Evolutionary conservation across 2,888 invertebrate genomes (phyloP).

Genomic region (Clunio marinus): DNA sequence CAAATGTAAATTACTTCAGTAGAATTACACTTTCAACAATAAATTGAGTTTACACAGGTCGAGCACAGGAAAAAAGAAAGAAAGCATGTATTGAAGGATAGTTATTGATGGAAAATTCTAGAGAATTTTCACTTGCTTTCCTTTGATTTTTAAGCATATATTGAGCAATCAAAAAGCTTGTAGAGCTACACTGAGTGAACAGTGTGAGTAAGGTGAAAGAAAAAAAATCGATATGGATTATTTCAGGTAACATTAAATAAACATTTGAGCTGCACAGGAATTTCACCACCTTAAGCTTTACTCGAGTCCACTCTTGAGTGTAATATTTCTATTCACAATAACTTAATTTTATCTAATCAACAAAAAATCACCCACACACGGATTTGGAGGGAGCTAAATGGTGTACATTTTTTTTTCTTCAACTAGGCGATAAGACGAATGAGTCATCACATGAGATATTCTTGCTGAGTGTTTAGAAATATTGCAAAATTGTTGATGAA

Average conservation of each 20-base stretch:
- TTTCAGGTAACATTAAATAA: slow-evolving; percentile 1
- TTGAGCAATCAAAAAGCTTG: too few relatives aligned
- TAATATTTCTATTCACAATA: not conserved
- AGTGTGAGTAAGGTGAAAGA: not conserved
- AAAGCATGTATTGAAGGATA: too few relatives aligned
- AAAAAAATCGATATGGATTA: slow-evolving; percentile 26
- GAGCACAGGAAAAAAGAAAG: too few relatives aligned
- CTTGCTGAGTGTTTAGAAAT: too few relatives aligned
- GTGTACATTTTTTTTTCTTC: not conserved
- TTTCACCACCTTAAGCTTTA: not conserved
- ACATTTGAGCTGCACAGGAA: not conserved
- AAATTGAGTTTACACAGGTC: too few relatives aligned
- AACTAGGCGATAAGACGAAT: slow-evolving; percentile 12
- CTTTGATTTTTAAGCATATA: too few relatives aligned
- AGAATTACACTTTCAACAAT: not conserved
- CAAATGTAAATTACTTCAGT: slow-evolving; percentile 17
- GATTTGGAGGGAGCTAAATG: not conserved
- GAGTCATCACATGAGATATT: not conserved
- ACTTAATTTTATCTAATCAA: slow-evolving; percentile 21
- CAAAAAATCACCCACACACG: slow-evolving; percentile 20
- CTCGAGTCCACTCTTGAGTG: not conserved
- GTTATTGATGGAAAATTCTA: too few relatives aligned
- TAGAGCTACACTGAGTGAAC: too few relatives aligned
- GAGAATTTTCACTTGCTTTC: too few relatives aligned
- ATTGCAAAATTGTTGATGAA: too few relatives aligned